Base-by-base conservation (phyloP, 2,797 vertebrate genomes). In the Molossus molossus region DNA sequence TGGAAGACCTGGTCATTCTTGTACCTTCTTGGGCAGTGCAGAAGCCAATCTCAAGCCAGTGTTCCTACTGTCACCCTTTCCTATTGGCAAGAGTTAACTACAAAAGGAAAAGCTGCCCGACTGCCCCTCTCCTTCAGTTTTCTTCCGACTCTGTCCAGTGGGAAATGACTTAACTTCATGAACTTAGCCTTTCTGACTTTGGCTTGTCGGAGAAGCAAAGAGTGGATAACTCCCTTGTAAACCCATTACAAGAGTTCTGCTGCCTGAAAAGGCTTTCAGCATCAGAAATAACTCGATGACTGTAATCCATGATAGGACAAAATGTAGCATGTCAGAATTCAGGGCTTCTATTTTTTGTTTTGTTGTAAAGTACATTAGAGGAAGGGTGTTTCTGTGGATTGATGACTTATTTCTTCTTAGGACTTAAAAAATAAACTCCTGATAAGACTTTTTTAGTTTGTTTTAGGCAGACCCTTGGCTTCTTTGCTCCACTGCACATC, bases 181-280 rank as follows among this genome's bases (percentile, higher is more conserved):
- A 89, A 89, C 6, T 12, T 23, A 40, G 65, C 37, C 60, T 94
- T 57, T 92, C 58, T 57, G 75, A 77, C 48, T 87, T n/a, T 25
- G 5, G 55, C 79, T 58, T 92, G 33, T 67, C 55, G 33, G 55
- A 85, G 79, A 81, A 90, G 64, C 48, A 58, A 37, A 25, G 23
- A 40, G 23, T 58, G 27, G 86, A 70, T 9, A 65, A 18, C 20
- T 37, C 20, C 40, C 57, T 77, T 21, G 62, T 53, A 87, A 62
- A 45, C 62, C 77, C 50, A 1, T 9, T 27, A 8, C 55, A 37
- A 17, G 50, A 50, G 62, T 12, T 45, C 73, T 85, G 64, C 20
- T 85, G 57, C 40, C 87, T 77, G 65, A 72, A 86, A 93, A 94
- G 58, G 9, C 27, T 89, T 57, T 62, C 62, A 73, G 48, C 14